Base-by-base conservation (phyloP, 1,140 invertebrate species). In the Anagrus nilaparvatae region DNA sequence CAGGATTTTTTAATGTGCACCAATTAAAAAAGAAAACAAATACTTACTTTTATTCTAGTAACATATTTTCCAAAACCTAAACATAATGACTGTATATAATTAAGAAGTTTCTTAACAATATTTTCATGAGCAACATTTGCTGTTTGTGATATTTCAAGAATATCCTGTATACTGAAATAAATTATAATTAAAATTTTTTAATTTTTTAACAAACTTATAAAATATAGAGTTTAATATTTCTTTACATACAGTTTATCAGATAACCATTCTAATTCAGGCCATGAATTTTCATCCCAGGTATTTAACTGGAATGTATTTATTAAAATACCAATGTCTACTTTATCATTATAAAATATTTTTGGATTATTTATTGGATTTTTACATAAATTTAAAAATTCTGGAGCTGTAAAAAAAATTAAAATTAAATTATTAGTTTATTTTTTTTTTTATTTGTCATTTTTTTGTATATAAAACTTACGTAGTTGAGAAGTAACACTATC, bases 231-330 rank as follows among this genome's bases (percentile, higher is more conserved):
- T n/a, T 20, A 71, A 51, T 9, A 28, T 18, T 14, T 61, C 56
- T 21, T 61, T 56, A 60, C 64, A 63, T 60, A 75, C 72, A 76
- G 58, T 52, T 61, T 68, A 43, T 73, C 61, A 14, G 62, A 55
- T 5, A 77, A 50, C 75, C 75, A 78, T 3, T 73, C 65, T 19
- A 76, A 50, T 56, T 75, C 67, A 3, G 62, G 54, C 73, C 74
- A 78, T 10, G 55, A 55, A 6, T 54, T 53, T 45, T 64, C 63
- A 39, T 67, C 60, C 61, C 55, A 69, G 1, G 63, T 51, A 32
- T 59, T 63, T 48, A 58, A 58, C 47, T 75, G 69, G 58, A 77
- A 77, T 12, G 70, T 67, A 40, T 71, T 69, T 20, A 76, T 53
- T 23, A 76, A 55, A 35, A 60, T 46, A 25, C 67, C 72, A 33